phyloP scores from a whole-genome alignment of 2,113 vertebrate species.

The Pluvialis apricaria region DNA sequence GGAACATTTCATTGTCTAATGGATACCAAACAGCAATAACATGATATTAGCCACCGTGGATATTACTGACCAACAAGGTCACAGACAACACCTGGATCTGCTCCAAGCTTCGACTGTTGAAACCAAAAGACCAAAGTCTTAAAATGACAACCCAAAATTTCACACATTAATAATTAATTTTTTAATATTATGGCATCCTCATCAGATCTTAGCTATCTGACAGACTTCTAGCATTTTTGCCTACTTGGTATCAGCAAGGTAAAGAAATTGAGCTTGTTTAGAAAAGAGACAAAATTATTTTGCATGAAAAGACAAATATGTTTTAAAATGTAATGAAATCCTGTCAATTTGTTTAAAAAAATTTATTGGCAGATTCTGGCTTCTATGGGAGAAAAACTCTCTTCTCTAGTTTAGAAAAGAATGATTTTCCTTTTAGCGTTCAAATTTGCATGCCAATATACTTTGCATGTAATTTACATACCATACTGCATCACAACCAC shows the following conservation, averaged over 20 bases:
- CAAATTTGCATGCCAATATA: conserved; percentile 52
- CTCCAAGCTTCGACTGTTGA: background rate
- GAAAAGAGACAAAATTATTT: background rate
- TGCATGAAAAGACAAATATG: background rate
- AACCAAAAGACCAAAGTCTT: background rate
- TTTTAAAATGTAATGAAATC: background rate
- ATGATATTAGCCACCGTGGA: background rate
- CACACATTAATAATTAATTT: background rate
- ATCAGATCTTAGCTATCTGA: background rate
- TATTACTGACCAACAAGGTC: background rate
- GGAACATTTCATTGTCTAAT: background rate
- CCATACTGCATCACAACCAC: background rate
- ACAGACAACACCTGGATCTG: background rate
- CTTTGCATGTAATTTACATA: conserved; percentile 61
- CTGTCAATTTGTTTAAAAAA: background rate
- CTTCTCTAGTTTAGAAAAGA: conserved; percentile 21
- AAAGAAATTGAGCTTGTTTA: background rate
- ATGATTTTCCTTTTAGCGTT: conserved; percentile 43
- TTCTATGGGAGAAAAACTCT: conserved; percentile 9
- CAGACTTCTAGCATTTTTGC: background rate
- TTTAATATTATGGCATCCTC: background rate
- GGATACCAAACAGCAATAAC: background rate
- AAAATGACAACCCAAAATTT: background rate
- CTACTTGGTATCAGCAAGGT: background rate
- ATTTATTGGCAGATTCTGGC: background rate